A percentile compares a stretch with the other conserved stretches of the same genome.
Conservation (phyloP, 2,113 vertebrate genomes). For the Grus americana region DNA sequence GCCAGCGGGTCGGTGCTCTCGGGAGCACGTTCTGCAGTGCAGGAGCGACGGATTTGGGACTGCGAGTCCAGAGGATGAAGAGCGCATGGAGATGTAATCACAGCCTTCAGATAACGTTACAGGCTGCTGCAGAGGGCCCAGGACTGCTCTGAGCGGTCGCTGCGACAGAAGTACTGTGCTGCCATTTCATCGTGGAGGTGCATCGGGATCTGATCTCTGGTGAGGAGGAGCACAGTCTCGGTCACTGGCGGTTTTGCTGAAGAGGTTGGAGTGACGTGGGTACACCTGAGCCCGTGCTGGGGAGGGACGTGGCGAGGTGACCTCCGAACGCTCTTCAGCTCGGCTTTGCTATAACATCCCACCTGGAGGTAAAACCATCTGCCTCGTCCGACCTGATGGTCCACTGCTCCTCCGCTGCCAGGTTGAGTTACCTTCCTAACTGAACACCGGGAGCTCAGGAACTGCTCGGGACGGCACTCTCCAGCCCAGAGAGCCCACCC, state of each 20-base stretch:
- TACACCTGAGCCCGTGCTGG: not conserved
- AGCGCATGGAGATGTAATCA: accelerated
- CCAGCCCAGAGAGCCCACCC: not conserved
- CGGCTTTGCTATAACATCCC: not conserved
- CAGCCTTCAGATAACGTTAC: accelerated
- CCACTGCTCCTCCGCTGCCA: not conserved
- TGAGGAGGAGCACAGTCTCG: not conserved
- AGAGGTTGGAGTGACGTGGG: not conserved
- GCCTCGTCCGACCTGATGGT: not conserved
- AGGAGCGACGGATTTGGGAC: not conserved
- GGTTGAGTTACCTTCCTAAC: accelerated
- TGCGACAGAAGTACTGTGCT: accelerated
- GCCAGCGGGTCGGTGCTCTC: not conserved
- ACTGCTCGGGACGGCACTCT: accelerated
- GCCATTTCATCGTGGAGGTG: not conserved
- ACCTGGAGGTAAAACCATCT: not conserved
- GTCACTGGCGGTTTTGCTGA: not conserved
- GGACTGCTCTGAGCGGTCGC: accelerated
- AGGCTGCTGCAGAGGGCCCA: not conserved
- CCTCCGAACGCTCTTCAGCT: not conserved
- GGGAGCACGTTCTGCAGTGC: not conserved
- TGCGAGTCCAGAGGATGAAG: not conserved
- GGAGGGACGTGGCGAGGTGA: not conserved
- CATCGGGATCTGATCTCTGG: accelerated
- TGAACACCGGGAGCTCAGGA: accelerated